Evolutionary conservation across 2,888 invertebrate species (phyloP).

Genomic region (Aricia artaxerxes): DNA sequence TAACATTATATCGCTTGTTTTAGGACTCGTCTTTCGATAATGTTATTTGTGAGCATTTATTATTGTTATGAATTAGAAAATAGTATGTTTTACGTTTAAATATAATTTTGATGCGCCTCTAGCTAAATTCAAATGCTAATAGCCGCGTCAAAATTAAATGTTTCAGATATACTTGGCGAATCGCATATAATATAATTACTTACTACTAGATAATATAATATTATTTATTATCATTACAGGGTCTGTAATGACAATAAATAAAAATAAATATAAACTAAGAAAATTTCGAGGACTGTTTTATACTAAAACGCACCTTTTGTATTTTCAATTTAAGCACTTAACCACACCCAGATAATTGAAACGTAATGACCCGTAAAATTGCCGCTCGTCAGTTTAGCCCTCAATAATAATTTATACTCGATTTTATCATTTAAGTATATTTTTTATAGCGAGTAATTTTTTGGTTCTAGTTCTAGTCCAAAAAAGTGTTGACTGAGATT

Average conservation of each 20-base stretch:
- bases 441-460: background rate
- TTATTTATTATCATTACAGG: too few species aligned
- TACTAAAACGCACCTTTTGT: background rate
- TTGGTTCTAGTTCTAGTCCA: background rate
- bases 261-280: background rate
- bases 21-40: background rate
- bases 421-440: background rate
- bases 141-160: too few species aligned
- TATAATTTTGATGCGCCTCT: background rate
- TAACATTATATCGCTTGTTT: slow-evolving; percentile 7
- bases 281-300: background rate
- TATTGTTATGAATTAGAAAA: background rate
- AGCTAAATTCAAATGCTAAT: too few species aligned
- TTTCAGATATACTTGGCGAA: background rate
- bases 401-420: background rate
- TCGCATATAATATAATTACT: background rate
- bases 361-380: background rate
- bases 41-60: background rate
- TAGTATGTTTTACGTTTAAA: background rate
- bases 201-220: background rate
- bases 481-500: too few species aligned
- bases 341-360: slow-evolving; percentile 8
- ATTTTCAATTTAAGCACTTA: slow-evolving; percentile 10
- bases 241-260: too few species aligned
- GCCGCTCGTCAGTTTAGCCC: slow-evolving; percentile 2